These are phyloP conservation scores for Campoplex capitator DNA, from an alignment of 2,888 invertebrate species.

Conservation along the genomic window DNA sequence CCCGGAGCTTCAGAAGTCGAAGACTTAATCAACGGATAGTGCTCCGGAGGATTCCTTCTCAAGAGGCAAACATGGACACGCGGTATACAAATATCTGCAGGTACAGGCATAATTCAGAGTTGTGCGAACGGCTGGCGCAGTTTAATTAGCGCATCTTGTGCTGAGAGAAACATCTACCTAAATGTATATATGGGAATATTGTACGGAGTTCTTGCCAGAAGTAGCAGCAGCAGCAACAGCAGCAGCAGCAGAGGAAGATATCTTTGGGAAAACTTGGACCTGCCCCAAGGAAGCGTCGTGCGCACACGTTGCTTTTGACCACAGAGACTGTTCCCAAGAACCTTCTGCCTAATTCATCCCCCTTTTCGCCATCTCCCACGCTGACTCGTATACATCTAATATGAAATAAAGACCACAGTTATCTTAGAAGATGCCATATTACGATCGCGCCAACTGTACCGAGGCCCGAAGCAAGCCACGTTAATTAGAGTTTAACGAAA, in stretches of 20 bases:
- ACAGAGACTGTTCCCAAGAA: constrained; percentile 54
- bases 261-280: constrained; percentile 74
- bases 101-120: constrained; percentile 83
- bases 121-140: constrained; percentile 75
- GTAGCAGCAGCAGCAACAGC: too few relatives aligned
- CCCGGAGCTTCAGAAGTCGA: constrained; percentile 69
- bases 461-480: constrained; percentile 3
- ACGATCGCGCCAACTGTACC: constrained; percentile 13
- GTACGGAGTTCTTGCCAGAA: constrained; percentile 30
- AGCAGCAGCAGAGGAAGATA: constrained; percentile 48
- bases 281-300: constrained; percentile 65
- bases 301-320: constrained; percentile 58
- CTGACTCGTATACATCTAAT: not conserved
- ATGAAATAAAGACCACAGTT: constrained; percentile 1
- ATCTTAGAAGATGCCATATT: constrained; percentile 6
- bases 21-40: constrained; percentile 81
- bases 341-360: constrained; percentile 7
- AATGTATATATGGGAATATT: not conserved
- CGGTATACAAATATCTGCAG: constrained; percentile 64
- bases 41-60: constrained; percentile 77
- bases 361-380: not conserved
- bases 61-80: constrained; percentile 62
- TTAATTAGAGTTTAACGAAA: constrained; percentile 76
- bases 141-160: constrained; percentile 83
- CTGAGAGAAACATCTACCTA: constrained; percentile 57